phyloP scores from a whole-genome alignment of 2,113 vertebrate species.

The Chrysemys picta region DNA sequence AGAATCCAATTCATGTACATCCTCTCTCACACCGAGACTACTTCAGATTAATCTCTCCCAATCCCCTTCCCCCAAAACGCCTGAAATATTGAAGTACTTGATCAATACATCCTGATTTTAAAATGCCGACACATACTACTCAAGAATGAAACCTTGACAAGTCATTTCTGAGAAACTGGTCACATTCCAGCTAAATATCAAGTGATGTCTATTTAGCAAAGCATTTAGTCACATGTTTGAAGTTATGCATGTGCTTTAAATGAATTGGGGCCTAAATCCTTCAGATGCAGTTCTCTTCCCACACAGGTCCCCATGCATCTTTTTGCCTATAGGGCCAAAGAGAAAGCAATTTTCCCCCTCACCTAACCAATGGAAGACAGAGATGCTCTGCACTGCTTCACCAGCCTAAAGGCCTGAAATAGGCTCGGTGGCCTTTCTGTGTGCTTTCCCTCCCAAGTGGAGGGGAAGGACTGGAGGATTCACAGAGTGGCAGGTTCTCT shows the following conservation, averaged over 20 bases:
- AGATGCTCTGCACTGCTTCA: not conserved
- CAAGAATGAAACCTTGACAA: not conserved
- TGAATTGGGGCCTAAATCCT: not conserved
- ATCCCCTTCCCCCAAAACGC: not conserved
- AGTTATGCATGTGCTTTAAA: not conserved
- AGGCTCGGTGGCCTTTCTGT: not conserved
- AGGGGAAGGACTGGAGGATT: not conserved
- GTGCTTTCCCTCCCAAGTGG: not conserved
- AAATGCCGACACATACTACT: not conserved
- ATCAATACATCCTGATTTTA: not conserved
- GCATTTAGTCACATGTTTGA: not conserved
- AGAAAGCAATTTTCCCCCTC: not conserved
- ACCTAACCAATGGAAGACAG: not conserved
- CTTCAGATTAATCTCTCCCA: slow-evolving; percentile 15
- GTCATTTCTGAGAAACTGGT: not conserved
- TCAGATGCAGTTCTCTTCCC: not conserved
- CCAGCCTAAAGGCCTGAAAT: not conserved
- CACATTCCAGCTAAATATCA: not conserved
- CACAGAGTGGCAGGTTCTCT: not conserved
- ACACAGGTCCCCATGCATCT: not conserved
- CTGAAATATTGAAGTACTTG: not conserved
- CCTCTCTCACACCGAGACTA: not conserved
- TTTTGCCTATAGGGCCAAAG: not conserved
- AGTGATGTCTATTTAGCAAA: not conserved
- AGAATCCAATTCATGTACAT: not conserved